Evolutionary conservation across 2,797 vertebrate species (phyloP).

Genomic region (Helostoma temminkii): DNA sequence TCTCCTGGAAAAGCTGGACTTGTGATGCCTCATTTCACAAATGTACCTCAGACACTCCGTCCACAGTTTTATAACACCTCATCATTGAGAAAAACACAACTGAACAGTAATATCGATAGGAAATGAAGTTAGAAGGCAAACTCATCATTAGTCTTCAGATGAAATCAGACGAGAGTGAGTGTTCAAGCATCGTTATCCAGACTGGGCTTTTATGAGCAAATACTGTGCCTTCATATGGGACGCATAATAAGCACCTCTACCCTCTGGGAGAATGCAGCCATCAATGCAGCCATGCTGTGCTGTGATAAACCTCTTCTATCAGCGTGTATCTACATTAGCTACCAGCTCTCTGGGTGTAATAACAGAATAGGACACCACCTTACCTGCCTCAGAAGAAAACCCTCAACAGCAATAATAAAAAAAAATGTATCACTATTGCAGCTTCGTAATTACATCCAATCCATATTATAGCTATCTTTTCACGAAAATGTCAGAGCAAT

Average conservation of each 20-base stretch:
- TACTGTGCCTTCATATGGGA: slow-evolving; percentile 71
- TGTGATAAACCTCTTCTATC: slow-evolving; percentile 80
- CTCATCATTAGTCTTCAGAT: slow-evolving; percentile 78
- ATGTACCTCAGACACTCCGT: slow-evolving; percentile 76
- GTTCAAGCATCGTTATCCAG: slow-evolving; percentile 80
- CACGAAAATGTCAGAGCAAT: slow-evolving; percentile 63
- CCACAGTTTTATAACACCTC: slow-evolving; percentile 75
- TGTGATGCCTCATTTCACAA: slow-evolving; percentile 83
- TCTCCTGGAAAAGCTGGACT: slow-evolving; percentile 79
- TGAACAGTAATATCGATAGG: slow-evolving; percentile 62
- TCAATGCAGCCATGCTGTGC: slow-evolving; percentile 62
- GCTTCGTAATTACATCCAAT: slow-evolving; percentile 68
- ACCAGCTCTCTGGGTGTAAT: slow-evolving; percentile 72
- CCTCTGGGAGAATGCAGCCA: slow-evolving; percentile 74
- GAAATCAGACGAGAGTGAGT: slow-evolving; percentile 78
- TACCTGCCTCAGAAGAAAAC: slow-evolving; percentile 61
- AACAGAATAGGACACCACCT: slow-evolving; percentile 69
- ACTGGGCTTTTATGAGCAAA: slow-evolving; percentile 76
- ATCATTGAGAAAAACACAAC: slow-evolving; percentile 67
- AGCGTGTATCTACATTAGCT: slow-evolving; percentile 68
- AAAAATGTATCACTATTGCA: slow-evolving; percentile 48
- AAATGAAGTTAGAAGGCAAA: slow-evolving; percentile 82
- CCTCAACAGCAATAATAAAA: slow-evolving; percentile 63
- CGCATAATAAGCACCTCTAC: slow-evolving; percentile 79
- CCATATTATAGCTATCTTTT: slow-evolving; percentile 69